Evolutionary conservation across 2,113 vertebrate genomes (phyloP).

Genomic region (Perccottus glenii): DNA sequence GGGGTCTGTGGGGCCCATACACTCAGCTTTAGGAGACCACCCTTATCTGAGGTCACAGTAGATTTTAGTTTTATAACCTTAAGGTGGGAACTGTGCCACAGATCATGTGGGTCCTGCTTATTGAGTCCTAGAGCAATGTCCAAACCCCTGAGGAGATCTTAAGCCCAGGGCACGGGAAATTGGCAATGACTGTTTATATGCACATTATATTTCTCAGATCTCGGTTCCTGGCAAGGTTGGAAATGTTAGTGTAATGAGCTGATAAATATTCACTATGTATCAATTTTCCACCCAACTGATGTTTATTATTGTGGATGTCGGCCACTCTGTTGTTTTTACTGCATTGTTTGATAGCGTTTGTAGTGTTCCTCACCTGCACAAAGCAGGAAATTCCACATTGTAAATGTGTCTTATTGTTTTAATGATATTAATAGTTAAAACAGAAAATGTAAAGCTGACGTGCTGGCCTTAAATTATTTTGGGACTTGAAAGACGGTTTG

Average conservation of each 20-base stretch:
- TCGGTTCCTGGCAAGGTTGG: slow-evolving; percentile 57
- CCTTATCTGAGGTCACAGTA: slow-evolving; percentile 1
- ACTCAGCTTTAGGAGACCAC: slow-evolving; percentile 32
- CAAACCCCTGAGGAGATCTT: slow-evolving; percentile 44
- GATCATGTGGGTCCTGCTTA: too few relatives aligned
- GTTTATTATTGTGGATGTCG: slow-evolving; percentile 61
- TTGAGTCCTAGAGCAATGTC: background rate
- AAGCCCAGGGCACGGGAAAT: slow-evolving; percentile 41
- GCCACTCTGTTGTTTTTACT: slow-evolving; percentile 47
- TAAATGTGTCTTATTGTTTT: slow-evolving; percentile 51
- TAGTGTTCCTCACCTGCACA: slow-evolving; percentile 48
- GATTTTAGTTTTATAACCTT: background rate
- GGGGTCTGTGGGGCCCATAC: slow-evolving; percentile 1
- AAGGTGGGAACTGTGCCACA: background rate
- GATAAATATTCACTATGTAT: slow-evolving; percentile 45
- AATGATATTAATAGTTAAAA: slow-evolving; percentile 51
- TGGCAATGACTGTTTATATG: slow-evolving; percentile 61
- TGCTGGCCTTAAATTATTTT: too few relatives aligned
- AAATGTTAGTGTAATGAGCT: slow-evolving; percentile 53
- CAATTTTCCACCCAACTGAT: slow-evolving; percentile 68
- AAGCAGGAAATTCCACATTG: slow-evolving; percentile 69
- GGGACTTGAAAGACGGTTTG: background rate
- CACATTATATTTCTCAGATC: slow-evolving; percentile 48
- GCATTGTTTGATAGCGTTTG: slow-evolving; percentile 68
- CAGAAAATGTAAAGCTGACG: too few relatives aligned